phyloP scores from a whole-genome alignment of 2,888 invertebrate species.

The Apamea epomidion region DNA sequence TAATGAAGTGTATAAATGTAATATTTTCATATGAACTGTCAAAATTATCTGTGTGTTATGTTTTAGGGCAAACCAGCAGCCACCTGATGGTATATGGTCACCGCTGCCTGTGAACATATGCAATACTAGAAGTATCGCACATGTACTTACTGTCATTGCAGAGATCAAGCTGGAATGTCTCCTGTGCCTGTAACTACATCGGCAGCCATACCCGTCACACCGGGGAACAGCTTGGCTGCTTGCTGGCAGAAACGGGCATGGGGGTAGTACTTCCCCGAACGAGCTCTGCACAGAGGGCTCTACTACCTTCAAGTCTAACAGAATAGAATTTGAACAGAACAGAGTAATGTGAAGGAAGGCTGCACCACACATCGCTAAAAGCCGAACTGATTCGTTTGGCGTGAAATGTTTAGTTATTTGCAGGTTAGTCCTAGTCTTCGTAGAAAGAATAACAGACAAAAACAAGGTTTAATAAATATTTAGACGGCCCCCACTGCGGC shows the following conservation, averaged over 20 bases:
- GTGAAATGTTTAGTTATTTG: background rate
- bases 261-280: slow-evolving; percentile 17
- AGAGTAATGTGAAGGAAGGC: background rate
- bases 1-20: background rate
- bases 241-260: background rate
- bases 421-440: background rate
- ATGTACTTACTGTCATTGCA: too few relatives aligned
- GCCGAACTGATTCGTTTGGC: background rate
- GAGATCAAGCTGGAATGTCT: background rate
- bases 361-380: background rate
- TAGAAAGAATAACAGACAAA: background rate
- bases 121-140: background rate
- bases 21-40: too few relatives aligned
- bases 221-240: background rate
- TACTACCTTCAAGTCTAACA: too few relatives aligned
- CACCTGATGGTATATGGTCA: too few relatives aligned
- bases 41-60: too few relatives aligned
- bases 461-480: background rate
- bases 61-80: too few relatives aligned
- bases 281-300: background rate
- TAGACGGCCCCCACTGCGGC: background rate
- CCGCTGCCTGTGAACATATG: too few relatives aligned
- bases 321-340: background rate
- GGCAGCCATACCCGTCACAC: background rate
- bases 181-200: background rate